phyloP scores from a whole-genome alignment of 2,888 invertebrate genomes.

The Habroteleia sp. region DNA sequence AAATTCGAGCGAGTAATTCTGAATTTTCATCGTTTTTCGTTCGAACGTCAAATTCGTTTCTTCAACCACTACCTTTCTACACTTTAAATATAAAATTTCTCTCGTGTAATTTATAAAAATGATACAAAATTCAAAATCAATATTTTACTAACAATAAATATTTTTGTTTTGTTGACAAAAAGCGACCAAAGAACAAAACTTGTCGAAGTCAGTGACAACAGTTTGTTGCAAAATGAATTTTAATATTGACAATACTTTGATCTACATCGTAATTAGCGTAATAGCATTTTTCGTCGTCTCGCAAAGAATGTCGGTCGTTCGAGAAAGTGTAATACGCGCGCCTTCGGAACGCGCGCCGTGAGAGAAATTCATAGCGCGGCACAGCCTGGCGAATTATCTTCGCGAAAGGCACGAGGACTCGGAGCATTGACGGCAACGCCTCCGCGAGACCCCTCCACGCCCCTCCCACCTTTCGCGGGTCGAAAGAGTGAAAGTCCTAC shows the following conservation, averaged over 20 bases:
- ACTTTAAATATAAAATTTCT: too few relatives aligned
- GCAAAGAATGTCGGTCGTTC: constrained; percentile 63
- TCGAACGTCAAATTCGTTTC: too few relatives aligned
- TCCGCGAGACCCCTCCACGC: constrained; percentile 1
- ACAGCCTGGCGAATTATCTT: constrained; percentile 42
- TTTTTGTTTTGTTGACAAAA: too few relatives aligned
- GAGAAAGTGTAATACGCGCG: constrained; percentile 65
- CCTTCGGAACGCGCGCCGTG: constrained; percentile 45
- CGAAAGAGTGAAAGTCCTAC: constrained; percentile 46
- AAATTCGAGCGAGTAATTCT: too few relatives aligned
- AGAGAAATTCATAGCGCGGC: constrained; percentile 60
- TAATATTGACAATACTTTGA: constrained; percentile 32
- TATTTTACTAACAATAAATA: too few relatives aligned
- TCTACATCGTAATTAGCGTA: constrained; percentile 59
- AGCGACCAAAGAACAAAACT: too few relatives aligned
- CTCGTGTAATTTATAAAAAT: too few relatives aligned
- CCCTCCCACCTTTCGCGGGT: background rate
- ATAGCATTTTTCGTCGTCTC: constrained; percentile 63
- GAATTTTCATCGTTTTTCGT: too few relatives aligned
- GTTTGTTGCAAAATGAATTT: constrained; percentile 14
- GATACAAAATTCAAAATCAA: too few relatives aligned
- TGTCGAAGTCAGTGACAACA: background rate
- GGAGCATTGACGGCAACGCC: constrained; percentile 18
- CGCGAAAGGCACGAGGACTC: constrained; percentile 42
- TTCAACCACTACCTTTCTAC: too few relatives aligned